phyloP scores from a whole-genome alignment of 2,113 vertebrate species.

The Cololabis saira region DNA sequence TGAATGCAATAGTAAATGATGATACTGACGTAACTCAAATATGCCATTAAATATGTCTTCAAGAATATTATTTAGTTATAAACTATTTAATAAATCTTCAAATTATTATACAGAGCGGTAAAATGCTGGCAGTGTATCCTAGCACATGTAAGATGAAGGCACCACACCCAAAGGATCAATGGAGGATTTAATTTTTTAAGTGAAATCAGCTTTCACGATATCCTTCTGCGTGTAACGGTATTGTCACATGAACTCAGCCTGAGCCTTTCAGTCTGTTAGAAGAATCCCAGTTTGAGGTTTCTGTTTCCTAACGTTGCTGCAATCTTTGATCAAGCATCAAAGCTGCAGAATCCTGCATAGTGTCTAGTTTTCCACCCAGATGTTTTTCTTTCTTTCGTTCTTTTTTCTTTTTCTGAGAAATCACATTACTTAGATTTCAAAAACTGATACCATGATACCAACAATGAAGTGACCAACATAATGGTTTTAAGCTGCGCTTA shows the following conservation, averaged over 20 bases:
- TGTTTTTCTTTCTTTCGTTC: not conserved
- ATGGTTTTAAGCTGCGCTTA: not conserved
- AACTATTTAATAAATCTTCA: too few relatives aligned
- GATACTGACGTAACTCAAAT: too few relatives aligned
- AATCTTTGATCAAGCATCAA: conserved; percentile 17
- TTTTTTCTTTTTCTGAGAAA: not conserved
- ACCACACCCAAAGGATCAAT: too few relatives aligned
- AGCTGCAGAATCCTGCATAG: not conserved
- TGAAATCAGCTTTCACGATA: not conserved
- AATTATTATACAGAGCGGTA: too few relatives aligned
- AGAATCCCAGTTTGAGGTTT: not conserved
- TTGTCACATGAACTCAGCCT: not conserved
- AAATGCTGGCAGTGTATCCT: too few relatives aligned
- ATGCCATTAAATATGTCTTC: too few relatives aligned
- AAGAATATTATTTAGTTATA: too few relatives aligned
- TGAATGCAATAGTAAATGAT: too few relatives aligned
- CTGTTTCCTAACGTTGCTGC: conserved; percentile 1
- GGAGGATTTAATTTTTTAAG: too few relatives aligned
- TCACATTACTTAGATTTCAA: not conserved
- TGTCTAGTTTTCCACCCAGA: conserved; percentile 5
- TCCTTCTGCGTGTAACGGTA: not conserved
- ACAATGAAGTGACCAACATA: conserved; percentile 22
- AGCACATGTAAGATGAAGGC: too few relatives aligned
- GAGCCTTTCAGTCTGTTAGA: not conserved
- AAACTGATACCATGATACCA: conserved; percentile 3